Evolutionary conservation across 1,140 invertebrate genomes (phyloP).

Genomic region (Megalopta genalis): DNA sequence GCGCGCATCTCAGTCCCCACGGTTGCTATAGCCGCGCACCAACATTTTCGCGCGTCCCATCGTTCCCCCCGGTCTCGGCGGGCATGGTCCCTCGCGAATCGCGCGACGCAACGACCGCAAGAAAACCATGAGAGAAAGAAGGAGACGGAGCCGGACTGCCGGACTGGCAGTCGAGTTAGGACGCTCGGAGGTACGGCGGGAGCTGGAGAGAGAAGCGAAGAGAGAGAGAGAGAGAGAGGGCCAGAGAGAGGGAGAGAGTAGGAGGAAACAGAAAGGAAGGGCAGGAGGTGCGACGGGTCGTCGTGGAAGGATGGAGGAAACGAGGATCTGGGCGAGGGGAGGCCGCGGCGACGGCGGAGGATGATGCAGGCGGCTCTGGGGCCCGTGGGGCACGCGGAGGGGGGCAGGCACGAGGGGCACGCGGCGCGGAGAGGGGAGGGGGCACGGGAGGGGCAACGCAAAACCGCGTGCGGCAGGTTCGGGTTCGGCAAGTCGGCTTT

Average conservation of each 20-base stretch:
- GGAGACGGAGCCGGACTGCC: constrained; percentile 17
- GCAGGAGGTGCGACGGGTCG: constrained; percentile 51
- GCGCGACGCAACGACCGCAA: constrained; percentile 3
- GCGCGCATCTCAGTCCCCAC: constrained; percentile 49
- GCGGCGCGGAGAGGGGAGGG: neutral
- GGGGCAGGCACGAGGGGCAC: neutral
- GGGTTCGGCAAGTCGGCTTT: constrained; percentile 74
- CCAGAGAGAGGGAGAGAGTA: constrained; percentile 39
- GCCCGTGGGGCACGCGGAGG: neutral
- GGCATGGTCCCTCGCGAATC: constrained; percentile 58
- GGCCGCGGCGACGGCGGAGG: constrained; percentile 19
- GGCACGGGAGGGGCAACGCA: constrained; percentile 38
- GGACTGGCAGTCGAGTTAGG: constrained; percentile 45
- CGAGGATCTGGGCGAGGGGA: constrained; percentile 41
- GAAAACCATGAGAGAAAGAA: neutral
- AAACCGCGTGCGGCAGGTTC: constrained; percentile 62
- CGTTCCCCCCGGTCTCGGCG: neutral
- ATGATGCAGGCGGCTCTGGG: neutral
- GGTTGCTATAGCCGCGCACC: constrained; percentile 47
- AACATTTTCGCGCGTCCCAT: constrained; percentile 49
- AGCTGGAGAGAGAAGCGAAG: neutral
- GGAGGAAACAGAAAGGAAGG: constrained; percentile 58
- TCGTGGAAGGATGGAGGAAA: constrained; percentile 52
- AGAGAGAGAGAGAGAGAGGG: neutral
- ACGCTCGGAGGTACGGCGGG: too few species aligned